Conservation (phyloP, 2,888 invertebrate species). For the Gnatocerus cornutus region DNA sequence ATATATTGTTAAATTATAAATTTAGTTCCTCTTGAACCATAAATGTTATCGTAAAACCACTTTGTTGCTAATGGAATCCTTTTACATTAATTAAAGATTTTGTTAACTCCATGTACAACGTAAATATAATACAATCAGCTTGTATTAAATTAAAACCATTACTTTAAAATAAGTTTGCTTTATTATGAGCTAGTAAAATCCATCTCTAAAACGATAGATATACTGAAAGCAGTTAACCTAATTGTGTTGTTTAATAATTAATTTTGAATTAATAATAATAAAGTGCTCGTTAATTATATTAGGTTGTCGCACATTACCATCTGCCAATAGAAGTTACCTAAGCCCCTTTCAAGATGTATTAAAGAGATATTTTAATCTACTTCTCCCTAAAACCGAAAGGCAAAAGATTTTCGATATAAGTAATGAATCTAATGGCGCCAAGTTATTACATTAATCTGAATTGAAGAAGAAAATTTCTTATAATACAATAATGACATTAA, state of each 20-base stretch:
- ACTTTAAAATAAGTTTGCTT: constrained; percentile 1
- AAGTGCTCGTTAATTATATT: constrained; percentile 40
- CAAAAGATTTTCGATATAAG: no score
- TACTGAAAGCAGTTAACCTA: constrained; percentile 36
- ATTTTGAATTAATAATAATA: constrained; percentile 34
- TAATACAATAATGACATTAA: background rate
- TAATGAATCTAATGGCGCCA: no score
- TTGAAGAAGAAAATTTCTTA: no score
- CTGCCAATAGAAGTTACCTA: no score
- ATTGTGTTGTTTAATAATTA: constrained; percentile 32
- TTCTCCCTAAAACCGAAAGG: no score
- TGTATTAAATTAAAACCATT: constrained; percentile 1
- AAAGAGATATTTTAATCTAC: no score
- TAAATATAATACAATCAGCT: background rate
- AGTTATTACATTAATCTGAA: no score
- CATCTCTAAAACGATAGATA: constrained; percentile 19
- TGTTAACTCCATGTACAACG: constrained; percentile 13
- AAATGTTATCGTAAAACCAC: background rate
- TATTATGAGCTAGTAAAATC: constrained; percentile 17
- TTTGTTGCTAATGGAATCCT: constrained; percentile 25
- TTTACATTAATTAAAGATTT: constrained; percentile 29
- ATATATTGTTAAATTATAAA: background rate
- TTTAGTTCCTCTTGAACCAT: background rate
- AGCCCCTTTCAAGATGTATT: no score
- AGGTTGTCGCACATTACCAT: no score